A percentile compares a stretch with the other conserved stretches of the same genome.
Conservation (phyloP, 2,797 vertebrate genomes). For the Hoplostethus mediterraneus region DNA sequence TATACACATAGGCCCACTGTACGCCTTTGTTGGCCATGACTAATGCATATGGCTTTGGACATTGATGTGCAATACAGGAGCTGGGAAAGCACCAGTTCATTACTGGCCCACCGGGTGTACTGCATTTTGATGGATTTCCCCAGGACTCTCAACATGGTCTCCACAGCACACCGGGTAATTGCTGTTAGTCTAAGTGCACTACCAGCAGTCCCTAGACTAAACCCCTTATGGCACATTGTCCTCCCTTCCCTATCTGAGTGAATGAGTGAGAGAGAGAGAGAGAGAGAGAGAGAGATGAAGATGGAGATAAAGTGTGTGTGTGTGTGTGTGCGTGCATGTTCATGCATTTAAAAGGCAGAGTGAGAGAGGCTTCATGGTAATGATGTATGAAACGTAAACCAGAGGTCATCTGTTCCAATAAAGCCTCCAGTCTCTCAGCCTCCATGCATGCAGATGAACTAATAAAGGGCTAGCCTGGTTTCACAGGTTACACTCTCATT, state of each 20-base stretch:
- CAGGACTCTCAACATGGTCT: conserved; percentile 57
- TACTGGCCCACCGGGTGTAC: conserved; percentile 60
- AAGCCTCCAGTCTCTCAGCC: conserved; percentile 54
- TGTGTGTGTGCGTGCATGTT: conserved; percentile 14
- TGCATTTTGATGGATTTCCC: conserved; percentile 77
- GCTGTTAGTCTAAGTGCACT: conserved; percentile 77
- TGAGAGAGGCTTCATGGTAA: conserved; percentile 67
- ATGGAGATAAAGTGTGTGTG: conserved; percentile 51
- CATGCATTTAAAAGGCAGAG: conserved; percentile 56
- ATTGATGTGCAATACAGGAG: conserved; percentile 48
- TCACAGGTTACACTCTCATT: conserved; percentile 60
- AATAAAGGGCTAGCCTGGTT: conserved; percentile 58
- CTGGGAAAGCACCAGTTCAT: conserved; percentile 70
- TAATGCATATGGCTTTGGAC: conserved; percentile 52
- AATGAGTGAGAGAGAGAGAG: conserved; percentile 20
- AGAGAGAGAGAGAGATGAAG: conserved; percentile 44
- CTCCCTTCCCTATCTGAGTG: conserved; percentile 31
- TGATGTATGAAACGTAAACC: conserved; percentile 75
- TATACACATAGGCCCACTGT: conserved; percentile 15
- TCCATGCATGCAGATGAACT: conserved; percentile 71
- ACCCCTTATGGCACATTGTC: conserved; percentile 57
- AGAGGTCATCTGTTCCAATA: conserved; percentile 78
- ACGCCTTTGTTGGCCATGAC: conserved; percentile 53
- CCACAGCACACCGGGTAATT: conserved; percentile 73
- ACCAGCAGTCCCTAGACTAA: conserved; percentile 52